These are phyloP conservation scores for Yponomeuta sedellus DNA, from an alignment of 2,888 invertebrate genomes.

Conservation along the genomic window DNA sequence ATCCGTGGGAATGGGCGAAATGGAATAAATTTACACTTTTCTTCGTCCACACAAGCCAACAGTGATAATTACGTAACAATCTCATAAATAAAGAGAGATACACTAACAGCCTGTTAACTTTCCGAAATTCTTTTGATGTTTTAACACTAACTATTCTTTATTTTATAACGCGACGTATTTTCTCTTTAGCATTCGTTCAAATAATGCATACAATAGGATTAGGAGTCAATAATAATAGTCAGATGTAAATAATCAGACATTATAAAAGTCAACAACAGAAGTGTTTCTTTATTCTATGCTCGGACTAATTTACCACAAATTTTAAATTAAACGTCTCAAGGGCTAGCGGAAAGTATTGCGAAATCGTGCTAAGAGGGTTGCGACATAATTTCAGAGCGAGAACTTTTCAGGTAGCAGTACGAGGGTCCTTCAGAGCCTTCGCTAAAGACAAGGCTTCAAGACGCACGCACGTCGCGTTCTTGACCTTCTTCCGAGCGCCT, in stretches of 20 bases:
- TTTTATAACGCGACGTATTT: too few species aligned
- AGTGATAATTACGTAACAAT: neutral
- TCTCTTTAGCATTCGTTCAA: too few species aligned
- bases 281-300: too few species aligned
- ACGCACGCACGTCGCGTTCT: neutral
- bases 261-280: too few species aligned
- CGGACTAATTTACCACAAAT: neutral
- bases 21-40: neutral
- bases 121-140: too few species aligned
- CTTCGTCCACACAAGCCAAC: neutral
- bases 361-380: constrained; percentile 15
- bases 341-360: constrained; percentile 4
- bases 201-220: too few species aligned
- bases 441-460: neutral
- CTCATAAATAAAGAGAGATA: too few species aligned
- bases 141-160: too few species aligned
- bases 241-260: too few species aligned
- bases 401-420: constrained; percentile 2
- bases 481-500: neutral
- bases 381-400: constrained; percentile 5
- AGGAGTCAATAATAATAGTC: too few species aligned
- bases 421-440: constrained; percentile 8
- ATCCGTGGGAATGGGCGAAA: neutral
- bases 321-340: neutral
- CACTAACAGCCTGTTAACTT: too few species aligned